Evolutionary conservation across 2,888 invertebrate genomes (phyloP).

Genomic region (Cordylochernes scorpioides): DNA sequence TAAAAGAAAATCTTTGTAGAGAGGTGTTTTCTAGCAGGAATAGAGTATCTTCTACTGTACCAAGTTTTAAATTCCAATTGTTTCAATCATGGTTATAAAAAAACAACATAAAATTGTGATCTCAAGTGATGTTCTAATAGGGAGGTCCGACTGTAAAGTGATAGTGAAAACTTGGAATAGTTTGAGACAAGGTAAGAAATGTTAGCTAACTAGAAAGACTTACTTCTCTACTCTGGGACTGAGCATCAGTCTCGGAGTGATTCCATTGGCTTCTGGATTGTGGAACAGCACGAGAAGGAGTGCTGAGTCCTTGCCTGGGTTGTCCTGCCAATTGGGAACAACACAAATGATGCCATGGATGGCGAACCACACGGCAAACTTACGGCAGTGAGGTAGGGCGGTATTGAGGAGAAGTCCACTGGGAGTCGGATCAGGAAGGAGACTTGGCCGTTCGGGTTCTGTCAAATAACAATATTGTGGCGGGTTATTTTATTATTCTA

Average conservation of each 20-base stretch:
- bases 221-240: constrained; percentile 28
- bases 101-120: too few species aligned
- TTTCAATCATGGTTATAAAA: too few species aligned
- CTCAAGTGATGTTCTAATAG: too few species aligned
- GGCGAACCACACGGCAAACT: too few species aligned
- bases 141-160: too few species aligned
- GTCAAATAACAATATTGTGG: too few species aligned
- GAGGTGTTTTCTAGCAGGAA: too few species aligned
- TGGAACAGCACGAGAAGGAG: constrained; percentile 32
- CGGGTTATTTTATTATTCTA: too few species aligned
- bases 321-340: constrained; percentile 21
- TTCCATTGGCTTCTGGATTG: constrained; percentile 22
- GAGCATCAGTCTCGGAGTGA: constrained; percentile 25
- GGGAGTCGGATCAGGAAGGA: constrained; percentile 37
- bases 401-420: constrained; percentile 34
- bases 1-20: too few species aligned
- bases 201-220: constrained; percentile 5
- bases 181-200: neutral
- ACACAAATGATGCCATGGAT: neutral
- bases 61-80: too few species aligned
- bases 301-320: constrained; percentile 27
- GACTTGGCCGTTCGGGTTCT: constrained; percentile 25
- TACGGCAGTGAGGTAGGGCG: constrained; percentile 27
- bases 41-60: too few species aligned
- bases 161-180: too few species aligned